Evolutionary conservation across 2,797 vertebrate species (phyloP).

Genomic region (Cichlasoma orientale): DNA sequence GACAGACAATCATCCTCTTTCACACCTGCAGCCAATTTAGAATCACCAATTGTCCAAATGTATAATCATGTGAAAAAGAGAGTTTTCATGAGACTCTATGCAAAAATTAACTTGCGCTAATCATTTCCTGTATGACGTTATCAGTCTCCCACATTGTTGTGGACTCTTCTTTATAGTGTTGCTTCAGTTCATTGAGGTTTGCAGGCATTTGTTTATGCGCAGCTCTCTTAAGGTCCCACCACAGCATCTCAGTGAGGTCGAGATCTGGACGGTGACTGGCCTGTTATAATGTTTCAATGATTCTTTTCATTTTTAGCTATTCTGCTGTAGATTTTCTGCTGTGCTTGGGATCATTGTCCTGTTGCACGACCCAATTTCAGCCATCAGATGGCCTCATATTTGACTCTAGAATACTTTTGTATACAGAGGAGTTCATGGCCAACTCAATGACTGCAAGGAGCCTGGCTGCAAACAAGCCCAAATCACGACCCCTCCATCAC

Average conservation of each 20-base stretch:
- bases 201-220: background rate
- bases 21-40: background rate
- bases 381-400: background rate
- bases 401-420: background rate
- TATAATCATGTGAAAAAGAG: accelerated
- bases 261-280: background rate
- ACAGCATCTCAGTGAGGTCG: background rate
- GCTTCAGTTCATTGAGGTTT: background rate
- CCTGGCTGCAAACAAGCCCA: background rate
- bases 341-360: background rate
- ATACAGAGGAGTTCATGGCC: background rate
- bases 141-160: background rate
- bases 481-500: background rate
- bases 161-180: background rate
- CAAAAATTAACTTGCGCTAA: background rate
- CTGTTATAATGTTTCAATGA: background rate
- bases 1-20: too few species aligned
- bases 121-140: background rate
- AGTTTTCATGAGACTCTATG: background rate
- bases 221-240: background rate
- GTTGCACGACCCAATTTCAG: background rate
- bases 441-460: background rate
- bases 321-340: background rate
- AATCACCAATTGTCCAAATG: background rate
- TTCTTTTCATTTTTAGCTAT: background rate